Conservation (phyloP, 2,113 vertebrate genomes). For the Agapornis roseicollis region DNA sequence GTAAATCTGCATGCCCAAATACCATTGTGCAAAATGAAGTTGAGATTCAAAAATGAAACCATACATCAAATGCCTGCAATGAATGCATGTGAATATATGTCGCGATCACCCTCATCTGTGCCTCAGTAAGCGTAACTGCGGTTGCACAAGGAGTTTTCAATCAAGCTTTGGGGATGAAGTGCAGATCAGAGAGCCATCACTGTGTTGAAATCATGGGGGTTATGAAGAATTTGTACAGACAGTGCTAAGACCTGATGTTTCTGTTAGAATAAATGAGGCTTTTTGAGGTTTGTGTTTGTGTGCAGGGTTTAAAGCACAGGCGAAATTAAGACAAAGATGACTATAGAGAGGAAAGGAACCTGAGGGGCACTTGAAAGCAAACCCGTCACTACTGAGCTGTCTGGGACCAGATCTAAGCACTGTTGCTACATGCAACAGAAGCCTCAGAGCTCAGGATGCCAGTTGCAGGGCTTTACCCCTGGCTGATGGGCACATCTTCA, state of each 20-base stretch:
- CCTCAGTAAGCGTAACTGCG: background rate
- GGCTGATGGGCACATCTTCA: background rate
- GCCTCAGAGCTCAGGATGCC: background rate
- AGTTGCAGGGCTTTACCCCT: background rate
- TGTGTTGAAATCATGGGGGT: background rate
- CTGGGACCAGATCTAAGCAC: background rate
- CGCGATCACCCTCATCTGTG: background rate
- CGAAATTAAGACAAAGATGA: background rate
- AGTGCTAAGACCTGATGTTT: background rate
- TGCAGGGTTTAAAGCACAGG: background rate
- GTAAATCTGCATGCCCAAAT: background rate
- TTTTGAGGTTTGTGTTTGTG: background rate
- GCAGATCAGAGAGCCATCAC: background rate
- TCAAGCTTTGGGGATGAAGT: background rate
- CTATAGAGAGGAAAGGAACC: background rate
- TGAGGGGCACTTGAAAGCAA: background rate
- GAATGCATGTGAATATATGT: rapidly evolving
- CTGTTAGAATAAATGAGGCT: background rate
- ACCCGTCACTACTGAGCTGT: background rate
- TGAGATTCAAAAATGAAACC: background rate
- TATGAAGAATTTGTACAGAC: rapidly evolving
- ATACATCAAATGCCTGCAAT: background rate
- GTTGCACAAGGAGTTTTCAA: rapidly evolving
- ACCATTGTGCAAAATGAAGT: background rate
- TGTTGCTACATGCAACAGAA: background rate